These are phyloP conservation scores for Spea hammondii DNA, from an alignment of 2,797 vertebrate genomes.

Conservation along the genomic window DNA sequence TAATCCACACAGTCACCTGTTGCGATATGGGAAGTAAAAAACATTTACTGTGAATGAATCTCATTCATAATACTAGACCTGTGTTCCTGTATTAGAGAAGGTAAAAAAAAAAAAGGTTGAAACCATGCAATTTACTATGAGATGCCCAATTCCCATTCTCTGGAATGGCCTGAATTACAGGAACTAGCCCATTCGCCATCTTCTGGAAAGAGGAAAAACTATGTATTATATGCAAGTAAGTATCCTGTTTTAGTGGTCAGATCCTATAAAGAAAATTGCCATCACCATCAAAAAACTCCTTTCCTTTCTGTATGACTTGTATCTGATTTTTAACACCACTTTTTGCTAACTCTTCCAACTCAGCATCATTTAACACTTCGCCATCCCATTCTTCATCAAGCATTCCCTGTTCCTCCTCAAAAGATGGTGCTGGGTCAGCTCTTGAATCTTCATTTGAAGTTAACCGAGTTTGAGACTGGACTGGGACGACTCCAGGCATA, in stretches of 20 bases:
- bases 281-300: conserved; percentile 76
- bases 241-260: conserved; percentile 47
- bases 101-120: no score
- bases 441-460: neutral
- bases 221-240: neutral
- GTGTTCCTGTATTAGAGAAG: no score
- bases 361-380: conserved; percentile 57
- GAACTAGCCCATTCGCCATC: no score
- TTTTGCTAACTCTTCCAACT: conserved; percentile 60
- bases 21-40: no score
- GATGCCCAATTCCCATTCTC: no score
- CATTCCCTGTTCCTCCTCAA: neutral
- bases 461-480: neutral
- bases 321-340: conserved; percentile 54
- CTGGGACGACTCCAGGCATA: no score
- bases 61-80: no score
- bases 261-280: conserved; percentile 82
- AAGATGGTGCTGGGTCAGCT: neutral
- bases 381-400: conserved; percentile 48
- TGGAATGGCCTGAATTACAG: no score
- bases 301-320: conserved; percentile 68
- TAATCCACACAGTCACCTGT: no score
- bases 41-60: no score
- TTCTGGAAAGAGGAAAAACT: no score
- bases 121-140: no score